Conservation (phyloP, 2,888 invertebrate species). For the Pteria penguin region DNA sequence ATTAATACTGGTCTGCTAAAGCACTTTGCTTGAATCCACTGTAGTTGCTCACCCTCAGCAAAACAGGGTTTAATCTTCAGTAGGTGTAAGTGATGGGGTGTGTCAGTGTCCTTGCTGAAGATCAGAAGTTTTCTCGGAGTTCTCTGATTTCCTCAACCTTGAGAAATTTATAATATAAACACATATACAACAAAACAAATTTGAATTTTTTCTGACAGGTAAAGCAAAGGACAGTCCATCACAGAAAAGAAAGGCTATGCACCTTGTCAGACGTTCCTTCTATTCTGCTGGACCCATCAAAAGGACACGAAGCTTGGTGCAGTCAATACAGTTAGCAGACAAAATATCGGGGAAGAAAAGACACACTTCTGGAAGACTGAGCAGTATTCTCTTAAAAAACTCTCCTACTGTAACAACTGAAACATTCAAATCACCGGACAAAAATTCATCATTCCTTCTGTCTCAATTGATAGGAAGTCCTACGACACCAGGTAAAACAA, state of each 20-base stretch:
- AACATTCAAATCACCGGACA: constrained; percentile 58
- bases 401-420: constrained; percentile 29
- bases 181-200: no score
- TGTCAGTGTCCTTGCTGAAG: no score
- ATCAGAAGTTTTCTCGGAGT: no score
- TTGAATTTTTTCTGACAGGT: no score
- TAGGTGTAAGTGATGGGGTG: no score
- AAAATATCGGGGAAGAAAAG: constrained; percentile 58
- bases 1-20: no score
- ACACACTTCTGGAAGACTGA: constrained; percentile 29
- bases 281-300: constrained; percentile 67
- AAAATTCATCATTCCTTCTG: constrained; percentile 61
- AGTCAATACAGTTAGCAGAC: constrained; percentile 65
- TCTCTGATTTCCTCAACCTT: no score
- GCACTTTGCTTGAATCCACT: no score
- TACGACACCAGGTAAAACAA: constrained; percentile 48
- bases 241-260: constrained; percentile 61
- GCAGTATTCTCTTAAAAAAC: constrained; percentile 38
- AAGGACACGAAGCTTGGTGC: constrained; percentile 63
- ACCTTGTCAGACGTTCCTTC: constrained; percentile 64
- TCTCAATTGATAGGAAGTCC: constrained; percentile 67
- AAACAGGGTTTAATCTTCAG: no score
- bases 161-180: no score
- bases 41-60: no score
- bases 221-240: constrained; percentile 49